phyloP scores from a whole-genome alignment of 1,140 invertebrate species.

The Euschistus heros region DNA sequence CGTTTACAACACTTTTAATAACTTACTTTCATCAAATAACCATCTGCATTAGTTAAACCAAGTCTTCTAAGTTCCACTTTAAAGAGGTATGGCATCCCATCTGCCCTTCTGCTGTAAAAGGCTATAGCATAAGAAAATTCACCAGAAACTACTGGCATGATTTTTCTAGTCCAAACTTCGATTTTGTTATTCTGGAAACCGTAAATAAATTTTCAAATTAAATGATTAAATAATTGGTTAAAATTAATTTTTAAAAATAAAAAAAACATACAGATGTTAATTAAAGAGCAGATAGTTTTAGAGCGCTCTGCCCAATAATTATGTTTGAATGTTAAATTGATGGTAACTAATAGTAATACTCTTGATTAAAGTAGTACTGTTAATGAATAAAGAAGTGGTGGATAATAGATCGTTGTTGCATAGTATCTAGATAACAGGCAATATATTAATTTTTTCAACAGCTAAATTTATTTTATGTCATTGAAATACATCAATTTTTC shows the following conservation, averaged over 20 bases:
- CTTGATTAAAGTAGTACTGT: no score
- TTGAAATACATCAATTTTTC: no score
- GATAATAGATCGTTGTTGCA: no score
- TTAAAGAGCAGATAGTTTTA: no score
- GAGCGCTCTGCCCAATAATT: no score
- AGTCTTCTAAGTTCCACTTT: conserved; percentile 51
- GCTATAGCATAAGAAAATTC: conserved; percentile 42
- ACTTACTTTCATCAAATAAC: conserved; percentile 69
- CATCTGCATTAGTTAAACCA: conserved; percentile 59
- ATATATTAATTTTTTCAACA: no score
- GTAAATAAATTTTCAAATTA: neutral
- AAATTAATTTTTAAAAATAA: neutral
- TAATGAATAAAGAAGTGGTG: no score
- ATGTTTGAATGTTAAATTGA: no score
- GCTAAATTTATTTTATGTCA: no score
- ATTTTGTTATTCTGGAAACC: conserved; percentile 37
- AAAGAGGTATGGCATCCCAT: conserved; percentile 46
- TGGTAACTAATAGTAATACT: no score
- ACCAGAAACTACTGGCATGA: conserved; percentile 35
- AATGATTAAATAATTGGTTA: neutral
- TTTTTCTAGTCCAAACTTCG: conserved; percentile 40
- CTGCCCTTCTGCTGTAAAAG: conserved; percentile 44
- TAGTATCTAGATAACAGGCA: no score
- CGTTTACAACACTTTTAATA: neutral
- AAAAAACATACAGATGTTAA: no score